Evolutionary conservation across 2,888 invertebrate genomes (phyloP).

Genomic region (Lysandra coridon): DNA sequence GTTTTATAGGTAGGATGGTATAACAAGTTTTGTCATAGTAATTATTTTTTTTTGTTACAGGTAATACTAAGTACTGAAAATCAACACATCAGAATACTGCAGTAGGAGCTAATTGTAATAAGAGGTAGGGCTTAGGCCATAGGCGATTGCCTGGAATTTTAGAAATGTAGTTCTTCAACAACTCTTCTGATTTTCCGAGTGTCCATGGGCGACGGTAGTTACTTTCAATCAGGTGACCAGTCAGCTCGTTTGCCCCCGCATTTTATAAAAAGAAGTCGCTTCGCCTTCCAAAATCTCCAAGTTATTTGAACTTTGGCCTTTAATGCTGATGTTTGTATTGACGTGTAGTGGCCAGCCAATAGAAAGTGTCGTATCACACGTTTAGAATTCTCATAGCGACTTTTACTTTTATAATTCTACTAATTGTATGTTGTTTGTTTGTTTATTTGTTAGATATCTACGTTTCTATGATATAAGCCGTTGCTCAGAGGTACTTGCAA

Average conservation of each 20-base stretch:
- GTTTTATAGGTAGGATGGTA: too few species aligned
- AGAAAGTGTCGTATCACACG: conserved; percentile 5
- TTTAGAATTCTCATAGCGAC: not conserved
- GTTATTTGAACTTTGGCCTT: conserved; percentile 4
- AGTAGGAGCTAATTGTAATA: not conserved
- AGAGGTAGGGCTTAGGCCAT: not conserved
- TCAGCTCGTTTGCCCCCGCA: too few species aligned
- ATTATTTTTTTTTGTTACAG: not conserved
- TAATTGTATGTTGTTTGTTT: not conserved
- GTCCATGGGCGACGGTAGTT: too few species aligned
- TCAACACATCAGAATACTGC: not conserved
- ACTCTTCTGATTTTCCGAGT: too few species aligned
- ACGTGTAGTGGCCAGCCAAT: not conserved
- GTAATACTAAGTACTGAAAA: not conserved
- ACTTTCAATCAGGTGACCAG: too few species aligned
- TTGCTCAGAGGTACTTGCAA: too few species aligned
- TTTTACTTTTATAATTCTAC: conserved; percentile 24
- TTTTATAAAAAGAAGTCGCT: not conserved
- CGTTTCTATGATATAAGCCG: too few species aligned
- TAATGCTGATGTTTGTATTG: conserved; percentile 19
- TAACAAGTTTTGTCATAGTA: not conserved
- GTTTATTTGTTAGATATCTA: not conserved
- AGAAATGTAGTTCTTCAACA: not conserved
- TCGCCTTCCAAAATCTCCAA: not conserved
- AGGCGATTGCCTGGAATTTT: not conserved